These are phyloP conservation scores for Mizuhopecten yessoensis DNA, from an alignment of 1,140 invertebrate genomes.

Conservation along the genomic window DNA sequence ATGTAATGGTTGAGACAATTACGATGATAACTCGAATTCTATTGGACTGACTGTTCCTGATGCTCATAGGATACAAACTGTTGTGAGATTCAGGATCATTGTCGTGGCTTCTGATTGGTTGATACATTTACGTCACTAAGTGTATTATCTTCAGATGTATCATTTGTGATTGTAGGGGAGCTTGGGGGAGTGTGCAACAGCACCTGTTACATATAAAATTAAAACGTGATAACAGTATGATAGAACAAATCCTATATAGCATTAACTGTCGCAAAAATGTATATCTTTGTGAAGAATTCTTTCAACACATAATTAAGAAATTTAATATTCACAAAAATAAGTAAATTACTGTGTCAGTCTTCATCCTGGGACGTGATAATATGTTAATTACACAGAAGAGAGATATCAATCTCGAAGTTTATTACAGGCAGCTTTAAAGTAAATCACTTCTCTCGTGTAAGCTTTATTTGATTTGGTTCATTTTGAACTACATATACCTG, in stretches of 20 bases:
- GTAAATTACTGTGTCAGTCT: conserved; percentile 19
- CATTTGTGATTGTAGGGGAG: not conserved
- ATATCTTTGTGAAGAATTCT: conserved; percentile 39
- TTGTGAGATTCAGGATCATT: too few species aligned
- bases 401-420: not conserved
- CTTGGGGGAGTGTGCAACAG: too few species aligned
- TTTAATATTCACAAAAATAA: conserved; percentile 36
- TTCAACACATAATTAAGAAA: conserved; percentile 25
- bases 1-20: too few species aligned
- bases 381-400: not conserved
- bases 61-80: too few species aligned
- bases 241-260: not conserved
- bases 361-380: not conserved
- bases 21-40: too few species aligned
- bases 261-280: not conserved
- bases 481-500: conserved; percentile 26
- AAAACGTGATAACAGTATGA: too few species aligned
- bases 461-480: conserved; percentile 27
- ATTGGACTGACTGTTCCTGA: too few species aligned
- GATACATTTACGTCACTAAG: too few species aligned
- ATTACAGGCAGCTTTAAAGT: not conserved
- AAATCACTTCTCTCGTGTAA: not conserved
- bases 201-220: too few species aligned
- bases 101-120: too few species aligned
- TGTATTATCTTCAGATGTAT: too few species aligned